Conservation (phyloP, 2,888 invertebrate species). For the Hipparchia semele region DNA sequence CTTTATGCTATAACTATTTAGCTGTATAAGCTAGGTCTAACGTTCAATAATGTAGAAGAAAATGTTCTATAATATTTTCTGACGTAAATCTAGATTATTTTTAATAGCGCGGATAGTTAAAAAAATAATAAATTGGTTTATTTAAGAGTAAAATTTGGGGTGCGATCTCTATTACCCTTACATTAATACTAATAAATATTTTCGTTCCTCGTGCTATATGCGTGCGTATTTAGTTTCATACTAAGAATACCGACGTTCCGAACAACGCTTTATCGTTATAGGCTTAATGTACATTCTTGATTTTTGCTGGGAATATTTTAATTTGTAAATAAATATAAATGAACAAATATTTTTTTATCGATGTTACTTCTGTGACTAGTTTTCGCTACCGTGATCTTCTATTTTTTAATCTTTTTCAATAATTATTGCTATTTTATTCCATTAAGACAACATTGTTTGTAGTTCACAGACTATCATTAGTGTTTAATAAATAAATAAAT, state of each 20-base stretch:
- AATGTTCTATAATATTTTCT: background rate
- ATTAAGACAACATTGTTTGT: slow-evolving; percentile 1
- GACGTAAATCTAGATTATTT: background rate
- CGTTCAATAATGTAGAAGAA: background rate
- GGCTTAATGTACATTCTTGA: slow-evolving; percentile 2
- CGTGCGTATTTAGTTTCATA: slow-evolving; percentile 19
- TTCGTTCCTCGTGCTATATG: slow-evolving; percentile 1
- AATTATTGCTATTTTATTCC: background rate
- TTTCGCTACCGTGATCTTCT: background rate
- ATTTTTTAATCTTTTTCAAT: background rate
- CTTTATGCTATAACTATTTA: background rate
- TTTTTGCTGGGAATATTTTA: background rate
- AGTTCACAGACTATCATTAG: background rate
- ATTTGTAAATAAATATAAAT: background rate
- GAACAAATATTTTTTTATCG: slow-evolving; percentile 8
- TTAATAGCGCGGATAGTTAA: slow-evolving; percentile 1
- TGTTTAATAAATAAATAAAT: background rate
- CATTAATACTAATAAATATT: too few species aligned
- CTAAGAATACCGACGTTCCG: slow-evolving; percentile 25
- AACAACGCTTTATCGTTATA: slow-evolving; percentile 25
- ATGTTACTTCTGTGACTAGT: background rate
- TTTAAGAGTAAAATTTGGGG: background rate
- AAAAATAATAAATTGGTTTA: background rate
- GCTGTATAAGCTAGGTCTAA: background rate
- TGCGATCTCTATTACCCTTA: background rate